phyloP scores from a whole-genome alignment of 2,888 invertebrate genomes.

The Exocentrus adspersus region DNA sequence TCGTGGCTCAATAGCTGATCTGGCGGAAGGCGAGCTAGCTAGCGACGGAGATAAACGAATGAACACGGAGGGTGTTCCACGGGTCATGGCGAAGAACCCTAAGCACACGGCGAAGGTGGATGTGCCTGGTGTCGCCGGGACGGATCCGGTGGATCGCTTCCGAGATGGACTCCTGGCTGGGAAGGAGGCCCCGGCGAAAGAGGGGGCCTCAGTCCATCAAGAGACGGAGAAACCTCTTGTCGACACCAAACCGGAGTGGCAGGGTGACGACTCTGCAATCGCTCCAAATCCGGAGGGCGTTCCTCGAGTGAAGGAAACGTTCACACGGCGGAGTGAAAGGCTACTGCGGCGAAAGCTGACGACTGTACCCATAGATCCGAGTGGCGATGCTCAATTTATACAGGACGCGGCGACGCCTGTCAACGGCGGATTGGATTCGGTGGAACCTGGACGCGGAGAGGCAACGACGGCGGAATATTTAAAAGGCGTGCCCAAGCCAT shows the following conservation, averaged over 20 bases:
- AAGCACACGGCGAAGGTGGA: neutral
- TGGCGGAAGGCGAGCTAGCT: slow-evolving; percentile 1
- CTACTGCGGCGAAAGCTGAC: neutral
- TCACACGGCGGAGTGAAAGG: neutral
- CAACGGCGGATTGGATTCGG: neutral
- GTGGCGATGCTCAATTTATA: neutral
- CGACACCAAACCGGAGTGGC: neutral
- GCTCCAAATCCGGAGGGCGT: neutral
- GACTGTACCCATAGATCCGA: neutral
- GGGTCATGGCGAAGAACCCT: neutral
- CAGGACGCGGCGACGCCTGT: neutral
- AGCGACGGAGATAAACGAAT: neutral
- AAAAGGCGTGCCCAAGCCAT: neutral
- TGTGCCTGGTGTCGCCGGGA: neutral
- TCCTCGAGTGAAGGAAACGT: neutral
- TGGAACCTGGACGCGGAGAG: too few relatives aligned
- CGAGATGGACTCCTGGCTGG: neutral
- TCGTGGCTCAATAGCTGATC: neutral
- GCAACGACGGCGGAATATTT: neutral
- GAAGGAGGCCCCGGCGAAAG: too few relatives aligned
- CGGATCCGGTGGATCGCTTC: neutral
- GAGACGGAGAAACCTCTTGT: too few relatives aligned
- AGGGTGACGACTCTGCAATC: slow-evolving; percentile 1
- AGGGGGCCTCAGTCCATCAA: too few relatives aligned
- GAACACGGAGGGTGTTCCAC: neutral